Base-by-base conservation (phyloP, 2,113 vertebrate species). In the Gnathochromis pfefferi region DNA sequence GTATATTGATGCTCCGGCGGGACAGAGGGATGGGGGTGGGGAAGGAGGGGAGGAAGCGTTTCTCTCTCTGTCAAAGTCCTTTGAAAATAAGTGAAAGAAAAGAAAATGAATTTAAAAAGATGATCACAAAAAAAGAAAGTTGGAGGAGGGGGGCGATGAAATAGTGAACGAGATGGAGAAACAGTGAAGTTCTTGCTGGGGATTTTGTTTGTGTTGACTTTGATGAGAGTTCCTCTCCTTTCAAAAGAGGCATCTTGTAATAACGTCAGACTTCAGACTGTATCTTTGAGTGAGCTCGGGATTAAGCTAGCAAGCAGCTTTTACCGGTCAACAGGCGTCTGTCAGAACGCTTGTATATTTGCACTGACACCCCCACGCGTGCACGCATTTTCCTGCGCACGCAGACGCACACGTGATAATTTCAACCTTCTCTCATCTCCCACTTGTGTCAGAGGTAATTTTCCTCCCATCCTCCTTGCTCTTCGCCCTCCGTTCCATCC, bases 361-460 rank as follows among this genome's bases (percentile, higher is more conserved):
- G 65, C 54, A 26, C 54, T 38, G 82, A 51, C 68, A 26, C 40
- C 54, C 42, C 55, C 19, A 19, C 40, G 12, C 16, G 35, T 53
- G 75, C 21, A 54, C 6, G 33, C 45, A 73, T 28, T 28, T 16
- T 35, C 53, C 17, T 17, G 16, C 23, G 19, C 53, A 85, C 33
- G 63, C 33, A 91, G 65, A 89, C 88, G 38, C 79, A 78, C 23
- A 4, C 31, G 19, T 90, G 88, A 91, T 93, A 80, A 91, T 87
- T 86, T 92, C 38, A 23, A 65, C 85, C 81, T 91, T 51, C 26
- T 90, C 89, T 91, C 93, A 87, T 93, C 88, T 89, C 88, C 40
- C 16, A 8, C 85, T 88, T 38, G 68, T 91, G 91, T 93, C 94
- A 91, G 40, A 91, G 82, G 91, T 90, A 58, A 92, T 95, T 96